phyloP scores from a whole-genome alignment of 2,113 vertebrate species.

The Myotis davidii region DNA sequence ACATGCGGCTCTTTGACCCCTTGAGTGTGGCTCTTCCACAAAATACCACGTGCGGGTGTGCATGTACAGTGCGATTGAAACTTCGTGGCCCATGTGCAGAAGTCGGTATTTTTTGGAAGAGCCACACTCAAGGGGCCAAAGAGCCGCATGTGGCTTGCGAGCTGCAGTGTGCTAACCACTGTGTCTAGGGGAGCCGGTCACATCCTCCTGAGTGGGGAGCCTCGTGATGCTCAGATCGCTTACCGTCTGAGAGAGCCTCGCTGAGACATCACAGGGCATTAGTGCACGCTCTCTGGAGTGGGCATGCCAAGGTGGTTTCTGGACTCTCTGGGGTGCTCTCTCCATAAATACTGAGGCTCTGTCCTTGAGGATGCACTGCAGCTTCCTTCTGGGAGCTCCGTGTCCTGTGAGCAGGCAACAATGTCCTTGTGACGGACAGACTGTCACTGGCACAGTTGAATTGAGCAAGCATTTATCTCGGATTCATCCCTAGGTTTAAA shows the following conservation, averaged over 20 bases:
- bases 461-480: not conserved
- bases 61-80: no score
- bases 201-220: not conserved
- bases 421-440: not conserved
- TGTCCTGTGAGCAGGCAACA: not conserved
- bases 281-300: accelerated
- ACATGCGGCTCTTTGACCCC: no score
- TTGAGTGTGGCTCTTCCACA: no score
- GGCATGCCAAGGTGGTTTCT: not conserved
- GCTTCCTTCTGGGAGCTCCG: not conserved
- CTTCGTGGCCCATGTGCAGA: no score
- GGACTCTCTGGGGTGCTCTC: not conserved
- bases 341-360: not conserved
- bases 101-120: no score
- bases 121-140: no score
- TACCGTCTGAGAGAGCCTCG: accelerated
- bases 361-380: not conserved
- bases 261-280: accelerated
- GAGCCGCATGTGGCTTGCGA: no score
- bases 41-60: no score
- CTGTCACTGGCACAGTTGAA: not conserved
- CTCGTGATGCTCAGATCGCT: no score
- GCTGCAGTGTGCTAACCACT: no score
- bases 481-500: not conserved
- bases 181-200: not conserved